phyloP scores from a whole-genome alignment of 2,888 invertebrate genomes.

The Perizoma affinitatum region DNA sequence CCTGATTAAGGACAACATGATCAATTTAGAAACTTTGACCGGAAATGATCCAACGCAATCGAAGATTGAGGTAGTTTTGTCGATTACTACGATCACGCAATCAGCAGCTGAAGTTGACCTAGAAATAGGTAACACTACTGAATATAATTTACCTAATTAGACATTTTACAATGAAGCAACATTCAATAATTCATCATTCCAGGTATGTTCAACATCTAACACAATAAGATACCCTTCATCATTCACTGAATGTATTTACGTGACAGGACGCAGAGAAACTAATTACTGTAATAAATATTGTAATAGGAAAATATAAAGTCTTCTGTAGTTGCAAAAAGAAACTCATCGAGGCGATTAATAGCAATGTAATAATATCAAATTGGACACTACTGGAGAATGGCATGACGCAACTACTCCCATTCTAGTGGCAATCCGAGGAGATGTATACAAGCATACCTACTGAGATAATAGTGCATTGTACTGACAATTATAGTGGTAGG shows the following conservation, averaged over 20 bases:
- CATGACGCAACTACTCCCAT: slow-evolving; percentile 29
- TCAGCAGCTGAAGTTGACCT: not conserved
- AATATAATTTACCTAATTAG: too few relatives aligned
- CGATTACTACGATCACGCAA: slow-evolving; percentile 17
- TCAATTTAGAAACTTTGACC: slow-evolving; percentile 27
- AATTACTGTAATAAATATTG: too few relatives aligned
- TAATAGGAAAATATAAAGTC: not conserved
- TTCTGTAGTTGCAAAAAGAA: not conserved
- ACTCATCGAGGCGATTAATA: slow-evolving; percentile 1
- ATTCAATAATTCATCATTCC: too few relatives aligned
- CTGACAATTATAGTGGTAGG: slow-evolving; percentile 18
- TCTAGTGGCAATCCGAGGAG: slow-evolving; percentile 24
- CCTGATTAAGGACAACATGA: slow-evolving; percentile 1
- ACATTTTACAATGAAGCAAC: too few relatives aligned
- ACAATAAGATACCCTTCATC: too few relatives aligned
- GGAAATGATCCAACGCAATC: slow-evolving; percentile 30
- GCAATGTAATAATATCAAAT: slow-evolving; percentile 3
- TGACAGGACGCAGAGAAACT: too few relatives aligned
- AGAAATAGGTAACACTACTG: too few relatives aligned
- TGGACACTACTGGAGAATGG: not conserved
- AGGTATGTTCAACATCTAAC: too few relatives aligned
- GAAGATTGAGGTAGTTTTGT: slow-evolving; percentile 20
- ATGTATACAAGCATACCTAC: slow-evolving; percentile 10
- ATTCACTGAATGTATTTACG: too few relatives aligned
- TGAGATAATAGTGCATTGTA: slow-evolving; percentile 16